Evolutionary conservation across 2,888 invertebrate genomes (phyloP), one percentile per base, ranked within the genome.

Genomic region (Folsomia candida): DNA sequence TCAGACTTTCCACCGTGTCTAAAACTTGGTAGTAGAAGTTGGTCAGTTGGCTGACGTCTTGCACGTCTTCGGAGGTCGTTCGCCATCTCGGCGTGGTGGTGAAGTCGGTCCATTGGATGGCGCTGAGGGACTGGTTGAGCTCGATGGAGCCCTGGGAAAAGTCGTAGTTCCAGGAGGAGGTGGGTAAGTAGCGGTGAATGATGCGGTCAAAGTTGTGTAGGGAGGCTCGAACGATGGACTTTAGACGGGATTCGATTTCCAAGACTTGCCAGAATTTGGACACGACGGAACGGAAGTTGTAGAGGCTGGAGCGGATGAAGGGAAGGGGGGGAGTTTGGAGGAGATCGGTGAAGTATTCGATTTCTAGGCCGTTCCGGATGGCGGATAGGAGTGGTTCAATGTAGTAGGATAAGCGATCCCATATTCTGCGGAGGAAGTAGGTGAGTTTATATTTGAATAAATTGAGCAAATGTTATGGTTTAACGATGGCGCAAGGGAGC

Each of bases 51-150:
- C 73, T 72, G 2, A 76, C 67, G 63, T 80, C 77, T 54, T 74
- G 69, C 3, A 69, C 63, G n/a, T 79, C 76, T 28, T 78, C 74
- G 11, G 69, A 20, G 0, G 68, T 70, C 25, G 69, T n/a, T 58
- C 62, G 70, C 70, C 81, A 78, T 37, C 79, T 75, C 1, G 82
- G 82, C 20, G 76, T 27, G 51, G 80, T 72, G 18, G 79, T 78
- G 70, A 82, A 82, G 51, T 80, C 79, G 11, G 78, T 73, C 82
- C 82, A 82, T 25, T 80, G 76, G 18, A 82, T 58, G 4, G 82
- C 79, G 22, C 73, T 75, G 3, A 82, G 74, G 1, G 78, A 77
- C 66, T 81, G 81, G 28, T 80, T 80, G 68, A 80, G 81, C 61
- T 81, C 80, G 51, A 82, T 68, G 9, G 76, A 69, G 2, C 82